phyloP scores from a whole-genome alignment of 2,888 invertebrate species.

The Tipula confusa region DNA sequence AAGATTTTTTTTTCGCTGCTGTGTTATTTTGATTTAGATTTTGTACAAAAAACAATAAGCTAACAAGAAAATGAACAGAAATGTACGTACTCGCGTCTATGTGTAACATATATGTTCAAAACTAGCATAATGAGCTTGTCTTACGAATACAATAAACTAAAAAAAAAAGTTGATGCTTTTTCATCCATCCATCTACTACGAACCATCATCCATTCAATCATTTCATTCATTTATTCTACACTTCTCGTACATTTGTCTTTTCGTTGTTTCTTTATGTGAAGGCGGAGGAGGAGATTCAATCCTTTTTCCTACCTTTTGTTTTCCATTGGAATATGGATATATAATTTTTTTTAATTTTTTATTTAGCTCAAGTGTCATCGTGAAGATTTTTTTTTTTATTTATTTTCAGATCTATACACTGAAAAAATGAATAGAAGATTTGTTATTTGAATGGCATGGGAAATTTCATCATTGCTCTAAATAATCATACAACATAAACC shows the following conservation, averaged over 20 bases:
- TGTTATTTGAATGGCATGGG: constrained; percentile 25
- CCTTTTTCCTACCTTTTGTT: constrained; percentile 25
- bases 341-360: not conserved
- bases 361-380: constrained; percentile 20
- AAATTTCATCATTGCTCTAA: not conserved
- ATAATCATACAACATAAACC: not conserved
- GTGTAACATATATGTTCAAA: not conserved
- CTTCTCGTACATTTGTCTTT: constrained; percentile 15
- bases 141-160: not conserved
- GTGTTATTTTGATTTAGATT: not conserved
- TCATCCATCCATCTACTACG: not conserved
- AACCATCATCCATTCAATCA: constrained; percentile 13
- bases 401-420: constrained; percentile 5
- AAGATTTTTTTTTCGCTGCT: not conserved
- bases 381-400: constrained; percentile 6
- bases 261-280: not conserved
- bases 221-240: constrained; percentile 20
- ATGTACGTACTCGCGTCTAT: not conserved
- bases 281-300: constrained; percentile 25
- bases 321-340: not conserved
- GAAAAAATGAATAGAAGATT: constrained; percentile 7
- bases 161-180: constrained; percentile 3
- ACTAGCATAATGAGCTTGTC: constrained; percentile 12
- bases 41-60: not conserved
- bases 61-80: not conserved